Evolutionary conservation across 2,888 invertebrate species (phyloP), one percentile per base, ranked within the genome.

Genomic region (Dryadula phaetusa): DNA sequence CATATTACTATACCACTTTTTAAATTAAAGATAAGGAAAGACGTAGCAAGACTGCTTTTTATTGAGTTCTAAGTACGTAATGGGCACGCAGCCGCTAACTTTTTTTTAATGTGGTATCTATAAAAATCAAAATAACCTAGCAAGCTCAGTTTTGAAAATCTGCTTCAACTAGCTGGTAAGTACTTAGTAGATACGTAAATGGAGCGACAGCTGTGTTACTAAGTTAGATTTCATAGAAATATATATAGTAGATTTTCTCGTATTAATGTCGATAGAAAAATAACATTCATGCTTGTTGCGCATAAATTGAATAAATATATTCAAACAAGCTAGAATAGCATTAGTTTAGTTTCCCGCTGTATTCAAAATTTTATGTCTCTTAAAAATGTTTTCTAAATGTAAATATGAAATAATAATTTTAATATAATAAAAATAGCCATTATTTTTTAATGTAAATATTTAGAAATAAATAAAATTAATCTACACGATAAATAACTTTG

Each of bases 161-260:
- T 58, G 58, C 60, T 40, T 18, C 12, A 52, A 58, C 47, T 62
- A 52, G 65, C 32, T 32, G 16, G 53, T 68, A 63, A 42, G 34
- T 52, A 49, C 53, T 66, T 56, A 42, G 37, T 42, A 52, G 40
- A 65, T 42, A 47, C 67, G 42, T 67, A 49, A 58, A 67, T 67
- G 71, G 61, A 10, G 20, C 12, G 58, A 62, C 71, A 71, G 71
- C 62, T 71, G 71, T 69, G 49, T 64, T 64, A 42, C 58, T 47
- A 32, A 62, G 66, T 70, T 64, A 67, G 64, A 58, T 64, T 68
- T 70, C 66, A 63, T 58, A 69, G 63, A 69, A 61, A 53, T 60
- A 69, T 32, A 66, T 56, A 62, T 58, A 69, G 64, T 66, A 64
- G 69, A 60, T 69, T 69, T 66, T 66, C 66, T 64, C 67, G 66